Conservation (phyloP, 2,113 vertebrate species). For the Oryzias javanicus region DNA sequence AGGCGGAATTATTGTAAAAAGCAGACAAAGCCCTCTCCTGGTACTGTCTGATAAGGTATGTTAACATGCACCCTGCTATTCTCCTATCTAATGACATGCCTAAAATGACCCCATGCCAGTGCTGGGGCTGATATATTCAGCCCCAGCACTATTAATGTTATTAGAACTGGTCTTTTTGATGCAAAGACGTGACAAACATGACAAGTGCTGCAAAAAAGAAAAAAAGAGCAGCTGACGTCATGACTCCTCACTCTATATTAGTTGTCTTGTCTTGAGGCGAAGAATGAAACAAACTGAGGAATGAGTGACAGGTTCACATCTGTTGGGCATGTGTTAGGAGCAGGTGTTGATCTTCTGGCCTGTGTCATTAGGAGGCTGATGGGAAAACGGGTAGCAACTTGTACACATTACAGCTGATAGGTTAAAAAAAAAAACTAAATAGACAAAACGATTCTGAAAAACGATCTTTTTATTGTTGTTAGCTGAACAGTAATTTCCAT, state of each 20-base stretch:
- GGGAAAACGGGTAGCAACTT: too few relatives aligned
- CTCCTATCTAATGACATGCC: constrained; percentile 72
- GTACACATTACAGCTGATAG: too few relatives aligned
- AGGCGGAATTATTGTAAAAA: constrained; percentile 53
- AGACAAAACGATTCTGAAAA: too few relatives aligned
- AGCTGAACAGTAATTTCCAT: too few relatives aligned
- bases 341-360: constrained; percentile 61
- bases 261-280: constrained; percentile 25
- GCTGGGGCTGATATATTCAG: constrained; percentile 52
- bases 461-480: too few relatives aligned
- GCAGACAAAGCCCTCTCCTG: constrained; percentile 63
- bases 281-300: constrained; percentile 28
- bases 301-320: constrained; percentile 60
- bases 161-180: constrained; percentile 58
- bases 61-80: constrained; percentile 73
- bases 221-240: constrained; percentile 17
- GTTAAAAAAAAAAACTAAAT: too few relatives aligned
- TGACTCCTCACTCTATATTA: constrained; percentile 41
- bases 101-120: constrained; percentile 60
- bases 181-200: constrained; percentile 59
- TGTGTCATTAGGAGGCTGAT: constrained; percentile 18
- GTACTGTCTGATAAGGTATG: constrained; percentile 66
- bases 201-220: constrained; percentile 31
- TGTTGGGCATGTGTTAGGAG: constrained; percentile 34
- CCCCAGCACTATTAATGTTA: constrained; percentile 63